A percentile compares a stretch with the other conserved stretches of the same genome.
Evolutionary conservation across 2,888 invertebrate genomes (phyloP).

Genomic region (Sialis fuliginosa): DNA sequence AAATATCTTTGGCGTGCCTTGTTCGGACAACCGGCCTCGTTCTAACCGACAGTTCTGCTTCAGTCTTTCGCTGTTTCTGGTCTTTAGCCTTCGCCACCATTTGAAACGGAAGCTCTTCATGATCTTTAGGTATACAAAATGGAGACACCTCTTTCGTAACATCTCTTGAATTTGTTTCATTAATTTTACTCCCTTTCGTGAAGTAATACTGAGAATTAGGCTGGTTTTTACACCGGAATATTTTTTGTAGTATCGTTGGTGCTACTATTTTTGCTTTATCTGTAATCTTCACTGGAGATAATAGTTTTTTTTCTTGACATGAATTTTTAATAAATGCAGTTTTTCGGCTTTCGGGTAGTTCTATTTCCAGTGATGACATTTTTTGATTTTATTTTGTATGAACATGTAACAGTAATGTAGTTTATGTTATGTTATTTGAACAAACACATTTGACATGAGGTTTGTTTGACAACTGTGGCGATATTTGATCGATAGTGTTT

Average conservation of each 20-base stretch:
- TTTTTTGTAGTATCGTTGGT: constrained; percentile 2
- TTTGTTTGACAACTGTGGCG: too few relatives aligned
- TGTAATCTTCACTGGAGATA: neutral
- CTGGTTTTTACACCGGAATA: constrained; percentile 1
- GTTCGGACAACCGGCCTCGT: constrained; percentile 20
- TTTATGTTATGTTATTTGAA: too few relatives aligned
- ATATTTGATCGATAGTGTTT: too few relatives aligned
- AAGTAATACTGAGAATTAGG: constrained; percentile 13
- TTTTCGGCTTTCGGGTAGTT: too few relatives aligned
- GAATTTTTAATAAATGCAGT: too few relatives aligned
- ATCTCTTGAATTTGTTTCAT: constrained; percentile 16
- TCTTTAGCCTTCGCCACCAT: constrained; percentile 24
- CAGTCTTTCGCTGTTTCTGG: constrained; percentile 16
- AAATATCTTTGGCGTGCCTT: constrained; percentile 27
- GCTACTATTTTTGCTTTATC: neutral
- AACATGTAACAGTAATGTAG: too few relatives aligned
- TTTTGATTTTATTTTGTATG: too few relatives aligned
- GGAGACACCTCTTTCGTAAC: constrained; percentile 24
- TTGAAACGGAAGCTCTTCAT: constrained; percentile 25
- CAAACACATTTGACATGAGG: too few relatives aligned
- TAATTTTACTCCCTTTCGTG: constrained; percentile 15
- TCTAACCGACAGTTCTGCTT: constrained; percentile 17
- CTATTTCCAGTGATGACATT: too few relatives aligned
- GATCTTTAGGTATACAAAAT: constrained; percentile 24
- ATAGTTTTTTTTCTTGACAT: too few relatives aligned